Percentiles rank a stretch among this genome's conserved stretches.
These are phyloP conservation scores for Cryptoprocta ferox DNA, from an alignment of 2,797 vertebrate genomes.

Conservation along the genomic window DNA sequence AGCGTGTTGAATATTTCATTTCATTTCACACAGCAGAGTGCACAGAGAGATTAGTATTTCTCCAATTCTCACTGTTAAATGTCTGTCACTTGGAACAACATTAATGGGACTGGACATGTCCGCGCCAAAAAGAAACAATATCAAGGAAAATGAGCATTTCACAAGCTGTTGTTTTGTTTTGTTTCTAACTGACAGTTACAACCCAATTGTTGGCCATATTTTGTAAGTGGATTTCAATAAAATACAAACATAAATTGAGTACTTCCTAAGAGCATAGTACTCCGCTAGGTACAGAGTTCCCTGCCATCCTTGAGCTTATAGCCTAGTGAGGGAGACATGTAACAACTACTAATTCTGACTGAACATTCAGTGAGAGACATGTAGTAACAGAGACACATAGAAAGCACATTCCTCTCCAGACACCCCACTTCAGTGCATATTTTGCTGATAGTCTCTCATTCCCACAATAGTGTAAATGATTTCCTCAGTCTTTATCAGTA, in stretches of 20 bases:
- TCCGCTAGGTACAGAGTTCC: neutral
- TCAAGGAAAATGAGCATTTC: neutral
- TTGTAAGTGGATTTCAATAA: neutral
- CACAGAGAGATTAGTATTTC: neutral
- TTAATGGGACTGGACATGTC: neutral
- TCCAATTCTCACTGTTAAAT: neutral
- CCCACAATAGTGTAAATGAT: neutral
- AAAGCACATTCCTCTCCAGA: neutral
- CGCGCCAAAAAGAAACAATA: neutral
- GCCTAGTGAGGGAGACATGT: no score
- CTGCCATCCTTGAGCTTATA: neutral
- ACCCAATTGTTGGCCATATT: neutral
- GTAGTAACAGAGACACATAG: neutral
- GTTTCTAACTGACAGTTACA: neutral
- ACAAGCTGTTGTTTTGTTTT: neutral
- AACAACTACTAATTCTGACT: neutral
- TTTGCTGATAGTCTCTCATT: neutral
- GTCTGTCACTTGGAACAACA: neutral
- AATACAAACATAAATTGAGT: neutral
- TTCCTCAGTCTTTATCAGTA: neutral
- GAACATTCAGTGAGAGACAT: rapidly evolving
- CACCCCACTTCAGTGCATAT: rapidly evolving
- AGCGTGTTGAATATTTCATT: rapidly evolving
- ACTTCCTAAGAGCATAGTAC: neutral
- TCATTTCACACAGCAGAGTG: rapidly evolving